A percentile compares a stretch with the other conserved stretches of the same genome.
phyloP scores from a whole-genome alignment of 1,140 invertebrate species.

The Bombus superbus region DNA sequence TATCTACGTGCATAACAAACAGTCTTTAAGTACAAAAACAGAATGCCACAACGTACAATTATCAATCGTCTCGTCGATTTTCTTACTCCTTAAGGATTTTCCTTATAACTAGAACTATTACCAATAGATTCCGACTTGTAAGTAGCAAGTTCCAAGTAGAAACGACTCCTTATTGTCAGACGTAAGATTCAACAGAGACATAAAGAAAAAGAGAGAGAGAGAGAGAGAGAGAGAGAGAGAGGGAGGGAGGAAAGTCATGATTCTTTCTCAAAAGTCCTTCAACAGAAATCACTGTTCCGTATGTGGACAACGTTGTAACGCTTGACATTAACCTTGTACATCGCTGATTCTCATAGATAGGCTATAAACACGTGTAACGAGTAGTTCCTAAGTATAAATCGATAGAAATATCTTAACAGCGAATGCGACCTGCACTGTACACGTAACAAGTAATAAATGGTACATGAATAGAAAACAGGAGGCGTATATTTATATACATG shows the following conservation, averaged over 20 bases:
- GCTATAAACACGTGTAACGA: constrained; percentile 33
- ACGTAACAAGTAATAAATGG: not conserved
- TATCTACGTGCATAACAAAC: not conserved
- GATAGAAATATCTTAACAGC: constrained; percentile 32
- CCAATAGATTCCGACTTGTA: too few species aligned
- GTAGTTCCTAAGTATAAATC: constrained; percentile 40
- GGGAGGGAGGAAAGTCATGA: too few species aligned
- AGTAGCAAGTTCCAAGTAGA: not conserved
- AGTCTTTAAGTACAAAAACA: too few species aligned
- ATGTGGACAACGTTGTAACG: constrained; percentile 36
- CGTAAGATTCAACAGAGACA: not conserved
- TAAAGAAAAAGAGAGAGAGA: not conserved
- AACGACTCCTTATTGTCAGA: not conserved
- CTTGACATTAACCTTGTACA: constrained; percentile 59
- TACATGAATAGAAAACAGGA: not conserved
- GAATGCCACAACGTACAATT: too few species aligned
- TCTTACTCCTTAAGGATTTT: too few species aligned
- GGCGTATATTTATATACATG: not conserved
- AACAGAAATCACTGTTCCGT: not conserved
- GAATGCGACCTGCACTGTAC: not conserved
- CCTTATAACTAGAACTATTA: too few species aligned
- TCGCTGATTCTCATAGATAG: not conserved
- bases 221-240: not conserved
- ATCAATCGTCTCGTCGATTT: too few species aligned
- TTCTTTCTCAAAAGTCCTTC: not conserved